Percentiles rank a stretch among this genome's conserved stretches.
Conservation (phyloP, 1,140 invertebrate genomes). For the Aphaenogaster rudis region DNA sequence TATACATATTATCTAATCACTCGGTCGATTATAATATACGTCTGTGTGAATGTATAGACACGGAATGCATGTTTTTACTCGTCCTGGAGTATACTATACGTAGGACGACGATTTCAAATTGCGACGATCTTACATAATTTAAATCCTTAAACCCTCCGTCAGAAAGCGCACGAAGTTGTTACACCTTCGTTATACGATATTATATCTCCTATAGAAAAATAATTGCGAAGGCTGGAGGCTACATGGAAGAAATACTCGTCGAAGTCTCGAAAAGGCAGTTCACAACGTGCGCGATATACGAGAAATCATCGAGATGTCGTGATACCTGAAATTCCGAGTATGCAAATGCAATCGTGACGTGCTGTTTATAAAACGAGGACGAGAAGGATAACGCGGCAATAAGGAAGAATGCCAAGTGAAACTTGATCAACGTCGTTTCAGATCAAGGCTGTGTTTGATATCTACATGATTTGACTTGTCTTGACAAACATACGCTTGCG, state of each 20-base stretch:
- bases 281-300: constrained; percentile 29
- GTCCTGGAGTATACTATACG: background rate
- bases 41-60: constrained; percentile 51
- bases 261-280: constrained; percentile 55
- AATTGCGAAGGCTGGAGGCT: constrained; percentile 57
- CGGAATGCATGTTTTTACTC: constrained; percentile 31
- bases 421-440: constrained; percentile 19
- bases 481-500: constrained; percentile 27
- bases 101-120: constrained; percentile 27
- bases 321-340: constrained; percentile 12
- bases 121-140: constrained; percentile 14
- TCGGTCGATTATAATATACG: constrained; percentile 60
- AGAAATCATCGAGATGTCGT: background rate
- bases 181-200: constrained; percentile 47
- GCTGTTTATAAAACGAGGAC: constrained; percentile 29
- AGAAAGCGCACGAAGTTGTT: constrained; percentile 55
- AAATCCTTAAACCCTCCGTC: constrained; percentile 14
- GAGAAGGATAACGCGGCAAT: constrained; percentile 70
- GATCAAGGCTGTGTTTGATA: constrained; percentile 36
- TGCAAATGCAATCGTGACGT: constrained; percentile 1
- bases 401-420: constrained; percentile 67
- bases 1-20: constrained; percentile 74
- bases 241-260: constrained; percentile 57
- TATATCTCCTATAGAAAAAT: constrained; percentile 60
- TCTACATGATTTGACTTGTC: constrained; percentile 31